These are phyloP conservation scores for Nematostella vectensis DNA, from an alignment of 92 coral and sea anemone species.

Conservation along the genomic window DNA sequence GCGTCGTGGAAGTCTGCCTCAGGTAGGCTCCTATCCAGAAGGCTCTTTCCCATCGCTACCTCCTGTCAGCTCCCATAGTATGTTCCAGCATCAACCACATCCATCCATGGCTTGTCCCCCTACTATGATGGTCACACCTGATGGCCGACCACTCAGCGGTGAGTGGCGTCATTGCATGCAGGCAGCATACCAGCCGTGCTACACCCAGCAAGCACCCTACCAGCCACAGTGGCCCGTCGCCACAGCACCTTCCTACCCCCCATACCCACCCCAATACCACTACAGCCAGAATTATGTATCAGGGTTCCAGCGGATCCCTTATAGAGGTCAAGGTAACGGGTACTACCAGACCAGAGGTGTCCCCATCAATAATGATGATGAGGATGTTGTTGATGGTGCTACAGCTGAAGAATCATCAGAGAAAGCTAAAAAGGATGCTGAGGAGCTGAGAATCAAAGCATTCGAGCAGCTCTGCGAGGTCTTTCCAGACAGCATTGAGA, in stretches of 20 bases:
- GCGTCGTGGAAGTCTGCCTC: constrained; percentile 57
- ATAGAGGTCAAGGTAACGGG: constrained; percentile 57
- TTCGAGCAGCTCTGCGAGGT: constrained; percentile 64
- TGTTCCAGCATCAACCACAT: constrained; percentile 30
- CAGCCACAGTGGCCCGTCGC: constrained; percentile 30
- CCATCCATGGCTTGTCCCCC: constrained; percentile 14
- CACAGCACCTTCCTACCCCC: constrained; percentile 18
- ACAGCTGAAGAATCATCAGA: constrained; percentile 13
- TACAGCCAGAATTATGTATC: constrained; percentile 20
- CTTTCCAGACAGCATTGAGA: constrained; percentile 65
- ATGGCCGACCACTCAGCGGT: constrained; percentile 20
- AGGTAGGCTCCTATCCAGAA: constrained; percentile 25
- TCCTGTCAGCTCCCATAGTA: constrained; percentile 9
- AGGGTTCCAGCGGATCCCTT: constrained; percentile 25
- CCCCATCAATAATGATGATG: constrained; percentile 52
- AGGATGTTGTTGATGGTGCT: constrained; percentile 51
- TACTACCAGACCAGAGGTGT: constrained; percentile 74
- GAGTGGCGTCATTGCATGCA: constrained; percentile 42
- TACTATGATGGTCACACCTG: constrained; percentile 28
- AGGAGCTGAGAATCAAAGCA: constrained; percentile 45
- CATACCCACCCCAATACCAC: constrained; percentile 26
- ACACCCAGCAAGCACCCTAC: constrained; percentile 23
- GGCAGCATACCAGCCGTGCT: constrained; percentile 16
- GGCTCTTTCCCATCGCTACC: constrained; percentile 33
- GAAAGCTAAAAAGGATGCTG: constrained; percentile 15